Percentiles rank a stretch among this genome's conserved stretches.
Conservation (phyloP, 2,888 invertebrate genomes). For the Zygogramma bicolorata region DNA sequence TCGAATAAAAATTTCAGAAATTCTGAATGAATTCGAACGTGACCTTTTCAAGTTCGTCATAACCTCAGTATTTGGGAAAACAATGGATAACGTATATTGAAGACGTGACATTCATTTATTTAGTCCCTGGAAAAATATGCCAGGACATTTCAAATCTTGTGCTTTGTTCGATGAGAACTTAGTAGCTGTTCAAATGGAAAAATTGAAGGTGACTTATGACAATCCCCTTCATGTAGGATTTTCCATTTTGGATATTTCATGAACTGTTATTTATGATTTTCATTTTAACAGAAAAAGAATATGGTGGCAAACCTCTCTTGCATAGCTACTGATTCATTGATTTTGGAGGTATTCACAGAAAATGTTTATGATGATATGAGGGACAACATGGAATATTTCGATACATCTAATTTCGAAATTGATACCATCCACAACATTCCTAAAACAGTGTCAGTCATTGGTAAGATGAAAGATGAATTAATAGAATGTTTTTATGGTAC, state of each 20-base stretch:
- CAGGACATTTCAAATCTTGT: constrained; percentile 18
- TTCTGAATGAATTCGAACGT: constrained; percentile 1
- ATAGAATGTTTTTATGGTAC: no score
- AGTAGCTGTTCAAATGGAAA: constrained; percentile 1
- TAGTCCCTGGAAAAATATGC: background rate
- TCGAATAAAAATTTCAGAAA: background rate
- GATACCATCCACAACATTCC: no score
- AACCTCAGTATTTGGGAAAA: no score
- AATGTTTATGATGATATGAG: no score
- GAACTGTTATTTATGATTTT: background rate
- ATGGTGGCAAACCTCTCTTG: no score
- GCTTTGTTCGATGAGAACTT: background rate
- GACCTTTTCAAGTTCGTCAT: constrained; percentile 9
- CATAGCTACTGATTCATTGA: background rate
- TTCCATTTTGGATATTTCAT: constrained; percentile 10
- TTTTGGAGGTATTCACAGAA: no score
- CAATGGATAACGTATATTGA: no score
- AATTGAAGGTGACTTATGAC: background rate
- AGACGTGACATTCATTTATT: background rate
- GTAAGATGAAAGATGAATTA: no score
- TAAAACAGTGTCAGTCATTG: no score
- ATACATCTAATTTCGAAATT: no score
- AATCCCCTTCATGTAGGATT: constrained; percentile 8
- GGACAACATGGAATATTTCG: no score
- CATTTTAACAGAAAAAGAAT: no score